Evolutionary conservation across 2,888 invertebrate genomes (phyloP).

Genomic region (Dryobotodes eremita): DNA sequence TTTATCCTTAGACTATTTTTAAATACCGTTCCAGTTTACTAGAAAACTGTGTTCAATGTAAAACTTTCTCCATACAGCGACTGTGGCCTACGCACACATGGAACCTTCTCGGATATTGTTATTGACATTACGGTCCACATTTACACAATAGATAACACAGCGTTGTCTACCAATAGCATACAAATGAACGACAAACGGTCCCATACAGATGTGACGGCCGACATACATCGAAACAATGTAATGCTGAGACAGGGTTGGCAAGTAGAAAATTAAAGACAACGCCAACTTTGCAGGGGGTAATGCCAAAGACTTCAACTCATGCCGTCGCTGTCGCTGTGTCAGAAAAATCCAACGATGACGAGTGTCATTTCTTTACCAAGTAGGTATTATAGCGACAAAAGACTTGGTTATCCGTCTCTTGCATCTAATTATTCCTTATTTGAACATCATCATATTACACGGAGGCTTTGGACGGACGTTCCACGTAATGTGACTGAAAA

Average conservation of each 20-base stretch:
- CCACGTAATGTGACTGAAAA: slow-evolving; percentile 9
- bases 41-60: slow-evolving; percentile 3
- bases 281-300: background rate
- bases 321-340: no score
- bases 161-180: slow-evolving; percentile 75
- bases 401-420: background rate
- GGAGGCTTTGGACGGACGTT: background rate
- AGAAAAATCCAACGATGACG: background rate
- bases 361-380: background rate
- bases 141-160: slow-evolving; percentile 84
- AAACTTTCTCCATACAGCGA: slow-evolving; percentile 59
- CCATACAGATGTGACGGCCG: slow-evolving; percentile 71
- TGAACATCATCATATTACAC: background rate
- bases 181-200: slow-evolving; percentile 81
- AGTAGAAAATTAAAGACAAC: slow-evolving; percentile 2
- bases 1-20: background rate
- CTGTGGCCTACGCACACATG: slow-evolving; percentile 40
- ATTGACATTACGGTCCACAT: slow-evolving; percentile 81
- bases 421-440: background rate
- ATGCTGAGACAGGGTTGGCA: slow-evolving; percentile 64
- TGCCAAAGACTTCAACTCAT: background rate
- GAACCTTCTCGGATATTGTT: slow-evolving; percentile 67
- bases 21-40: slow-evolving; percentile 4
- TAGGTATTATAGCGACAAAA: background rate
- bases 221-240: slow-evolving; percentile 77